Percentiles rank a stretch among this genome's conserved stretches.
Evolutionary conservation across 2,888 invertebrate genomes (phyloP).

Genomic region (Callinectes sapidus): DNA sequence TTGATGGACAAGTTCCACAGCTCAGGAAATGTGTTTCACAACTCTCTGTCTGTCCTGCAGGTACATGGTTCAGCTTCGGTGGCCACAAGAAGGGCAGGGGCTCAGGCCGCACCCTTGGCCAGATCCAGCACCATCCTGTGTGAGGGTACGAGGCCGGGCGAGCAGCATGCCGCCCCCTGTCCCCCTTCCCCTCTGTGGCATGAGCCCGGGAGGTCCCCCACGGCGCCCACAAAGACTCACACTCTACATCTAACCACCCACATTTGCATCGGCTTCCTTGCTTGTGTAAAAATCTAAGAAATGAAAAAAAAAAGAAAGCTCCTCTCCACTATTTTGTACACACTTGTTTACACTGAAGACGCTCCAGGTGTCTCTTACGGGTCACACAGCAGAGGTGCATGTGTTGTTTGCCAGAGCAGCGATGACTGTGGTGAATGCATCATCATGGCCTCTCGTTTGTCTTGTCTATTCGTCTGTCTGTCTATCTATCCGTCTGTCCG

Average conservation of each 20-base stretch:
- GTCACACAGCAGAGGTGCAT: background rate
- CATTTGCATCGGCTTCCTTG: background rate
- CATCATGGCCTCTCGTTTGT: background rate
- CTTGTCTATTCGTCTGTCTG: background rate
- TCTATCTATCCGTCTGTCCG: background rate
- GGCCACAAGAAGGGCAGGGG: slow-evolving; percentile 72
- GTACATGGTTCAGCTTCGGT: slow-evolving; percentile 72
- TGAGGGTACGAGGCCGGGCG: slow-evolving; percentile 36
- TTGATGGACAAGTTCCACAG: background rate
- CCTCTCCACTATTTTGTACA: background rate
- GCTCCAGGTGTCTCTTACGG: slow-evolving; percentile 12
- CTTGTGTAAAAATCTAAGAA: background rate
- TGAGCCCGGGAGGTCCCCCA: slow-evolving; percentile 6
- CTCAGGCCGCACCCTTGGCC: slow-evolving; percentile 58
- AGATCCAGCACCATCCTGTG: slow-evolving; percentile 62
- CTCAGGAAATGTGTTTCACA: background rate
- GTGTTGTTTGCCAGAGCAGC: background rate
- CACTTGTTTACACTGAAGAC: slow-evolving; percentile 2
- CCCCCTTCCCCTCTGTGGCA: slow-evolving; percentile 17
- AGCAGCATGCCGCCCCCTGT: background rate
- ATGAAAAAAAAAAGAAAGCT: background rate
- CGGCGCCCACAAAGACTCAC: background rate
- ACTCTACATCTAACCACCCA: background rate
- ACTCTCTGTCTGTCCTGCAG: slow-evolving; percentile 39
- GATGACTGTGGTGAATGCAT: background rate